Percentiles rank a stretch among this genome's conserved stretches.
Conservation (phyloP, 2,888 invertebrate genomes). For the Meteorus colon region DNA sequence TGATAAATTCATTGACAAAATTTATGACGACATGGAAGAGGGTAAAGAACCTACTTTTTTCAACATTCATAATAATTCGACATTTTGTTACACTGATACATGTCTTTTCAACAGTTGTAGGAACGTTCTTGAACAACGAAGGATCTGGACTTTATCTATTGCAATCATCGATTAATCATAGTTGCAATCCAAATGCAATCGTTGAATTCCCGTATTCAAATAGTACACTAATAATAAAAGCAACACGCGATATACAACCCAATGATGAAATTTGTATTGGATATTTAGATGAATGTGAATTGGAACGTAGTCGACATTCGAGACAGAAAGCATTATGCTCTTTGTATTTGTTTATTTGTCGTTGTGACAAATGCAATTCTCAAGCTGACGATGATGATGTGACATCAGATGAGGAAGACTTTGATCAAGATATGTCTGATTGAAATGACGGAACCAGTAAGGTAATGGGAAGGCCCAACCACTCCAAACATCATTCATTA, state of each 20-base stretch:
- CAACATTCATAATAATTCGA: conserved; percentile 23
- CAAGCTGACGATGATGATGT: conserved; percentile 85
- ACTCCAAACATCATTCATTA: neutral
- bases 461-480: no score
- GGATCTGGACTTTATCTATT: conserved; percentile 90
- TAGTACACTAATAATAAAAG: conserved; percentile 83
- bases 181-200: conserved; percentile 91
- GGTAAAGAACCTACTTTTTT: conserved; percentile 74
- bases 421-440: conserved; percentile 73
- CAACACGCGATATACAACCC: conserved; percentile 81
- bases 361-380: conserved; percentile 84
- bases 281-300: conserved; percentile 90
- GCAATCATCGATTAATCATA: conserved; percentile 95
- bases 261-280: conserved; percentile 94
- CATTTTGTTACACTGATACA: conserved; percentile 32
- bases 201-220: conserved; percentile 89
- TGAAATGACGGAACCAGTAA: conserved; percentile 34
- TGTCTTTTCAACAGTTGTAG: conserved; percentile 76
- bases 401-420: conserved; percentile 87
- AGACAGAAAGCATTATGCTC: conserved; percentile 87
- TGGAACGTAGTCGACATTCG: conserved; percentile 88
- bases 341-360: conserved; percentile 88
- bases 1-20: conserved; percentile 85
- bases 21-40: conserved; percentile 89
- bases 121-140: conserved; percentile 91